Evolutionary conservation across 2,888 invertebrate species (phyloP).

Genomic region (Apamea anceps): DNA sequence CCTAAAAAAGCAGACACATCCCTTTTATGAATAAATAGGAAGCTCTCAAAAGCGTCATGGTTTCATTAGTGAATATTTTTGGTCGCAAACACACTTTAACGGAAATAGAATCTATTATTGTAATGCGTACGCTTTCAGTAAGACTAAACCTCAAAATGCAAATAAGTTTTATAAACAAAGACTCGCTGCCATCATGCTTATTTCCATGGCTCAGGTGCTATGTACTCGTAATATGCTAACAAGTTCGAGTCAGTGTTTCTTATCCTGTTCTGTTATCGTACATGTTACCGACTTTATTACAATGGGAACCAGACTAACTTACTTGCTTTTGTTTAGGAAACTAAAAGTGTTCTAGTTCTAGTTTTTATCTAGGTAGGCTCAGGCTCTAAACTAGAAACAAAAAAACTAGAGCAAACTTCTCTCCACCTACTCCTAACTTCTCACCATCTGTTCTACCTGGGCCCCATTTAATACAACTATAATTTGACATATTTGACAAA

Average conservation of each 20-base stretch:
- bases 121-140: background rate
- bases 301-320: slow-evolving; percentile 45
- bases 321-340: slow-evolving; percentile 44
- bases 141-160: slow-evolving; percentile 14
- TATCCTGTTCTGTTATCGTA: slow-evolving; percentile 40
- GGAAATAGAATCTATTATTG: background rate
- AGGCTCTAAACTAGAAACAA: slow-evolving; percentile 3
- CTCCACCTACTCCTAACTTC: too few relatives aligned
- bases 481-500: background rate
- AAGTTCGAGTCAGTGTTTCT: slow-evolving; percentile 32
- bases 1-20: background rate
- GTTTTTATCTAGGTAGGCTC: slow-evolving; percentile 24
- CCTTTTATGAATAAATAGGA: background rate
- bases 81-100: background rate
- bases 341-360: slow-evolving; percentile 43
- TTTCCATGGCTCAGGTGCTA: background rate
- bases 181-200: background rate
- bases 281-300: slow-evolving; percentile 25
- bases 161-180: slow-evolving; percentile 23
- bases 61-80: background rate
- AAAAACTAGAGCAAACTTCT: slow-evolving; percentile 11
- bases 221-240: slow-evolving; percentile 11
- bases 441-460: background rate
- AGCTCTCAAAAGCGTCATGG: background rate
- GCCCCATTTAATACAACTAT: background rate